These are phyloP conservation scores for Bombus huntii DNA, from an alignment of 1,140 invertebrate genomes.

Conservation along the genomic window DNA sequence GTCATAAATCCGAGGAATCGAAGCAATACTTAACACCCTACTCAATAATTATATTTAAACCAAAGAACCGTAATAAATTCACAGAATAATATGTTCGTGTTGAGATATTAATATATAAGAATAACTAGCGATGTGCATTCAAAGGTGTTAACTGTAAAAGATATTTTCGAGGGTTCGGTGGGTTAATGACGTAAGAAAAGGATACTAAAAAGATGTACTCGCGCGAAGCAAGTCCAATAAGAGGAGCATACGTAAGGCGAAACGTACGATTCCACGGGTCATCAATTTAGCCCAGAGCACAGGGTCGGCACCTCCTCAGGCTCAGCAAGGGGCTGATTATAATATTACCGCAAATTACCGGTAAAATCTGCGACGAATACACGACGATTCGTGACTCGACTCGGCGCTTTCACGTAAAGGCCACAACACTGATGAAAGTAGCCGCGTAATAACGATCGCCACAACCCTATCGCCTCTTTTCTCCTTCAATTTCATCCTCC, in stretches of 20 bases:
- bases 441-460: constrained; percentile 56
- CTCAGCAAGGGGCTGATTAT: constrained; percentile 71
- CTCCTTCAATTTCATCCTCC: constrained; percentile 25
- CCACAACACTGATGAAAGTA: constrained; percentile 58
- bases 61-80: background rate
- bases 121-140: background rate
- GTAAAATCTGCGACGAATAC: constrained; percentile 71
- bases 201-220: background rate
- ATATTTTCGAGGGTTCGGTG: constrained; percentile 21
- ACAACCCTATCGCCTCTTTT: constrained; percentile 48
- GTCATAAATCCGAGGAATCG: no score
- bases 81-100: background rate
- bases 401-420: background rate
- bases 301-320: constrained; percentile 45
- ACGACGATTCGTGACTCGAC: constrained; percentile 50
- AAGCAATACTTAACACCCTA: no score
- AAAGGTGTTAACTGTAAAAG: background rate
- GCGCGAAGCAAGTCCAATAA: constrained; percentile 47
- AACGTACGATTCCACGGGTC: constrained; percentile 66
- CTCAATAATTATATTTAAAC: background rate
- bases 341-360: constrained; percentile 75
- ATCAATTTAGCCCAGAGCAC: constrained; percentile 65
- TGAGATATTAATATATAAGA: background rate
- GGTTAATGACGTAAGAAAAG: background rate
- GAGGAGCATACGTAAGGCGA: constrained; percentile 51